phyloP scores from a whole-genome alignment of 2,113 vertebrate species.

The Dicentrarchus labrax region DNA sequence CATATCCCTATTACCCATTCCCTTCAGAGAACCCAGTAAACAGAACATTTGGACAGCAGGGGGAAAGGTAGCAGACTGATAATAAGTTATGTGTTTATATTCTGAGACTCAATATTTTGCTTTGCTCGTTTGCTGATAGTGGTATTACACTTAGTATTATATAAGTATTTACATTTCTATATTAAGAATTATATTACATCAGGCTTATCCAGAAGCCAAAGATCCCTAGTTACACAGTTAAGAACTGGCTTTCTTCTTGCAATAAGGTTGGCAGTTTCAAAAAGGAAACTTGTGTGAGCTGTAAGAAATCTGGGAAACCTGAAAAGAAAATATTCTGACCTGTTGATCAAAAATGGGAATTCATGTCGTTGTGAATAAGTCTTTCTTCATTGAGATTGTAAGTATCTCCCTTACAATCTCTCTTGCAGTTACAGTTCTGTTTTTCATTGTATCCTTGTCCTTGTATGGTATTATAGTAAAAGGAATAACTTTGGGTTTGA shows the following conservation, averaged over 20 bases:
- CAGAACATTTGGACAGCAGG: slow-evolving; percentile 34
- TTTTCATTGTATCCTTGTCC: too few relatives aligned
- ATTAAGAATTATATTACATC: not conserved
- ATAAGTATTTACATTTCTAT: not conserved
- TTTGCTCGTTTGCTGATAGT: slow-evolving; percentile 5
- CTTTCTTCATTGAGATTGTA: too few relatives aligned
- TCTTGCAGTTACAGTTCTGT: too few relatives aligned
- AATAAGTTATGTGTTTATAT: slow-evolving; percentile 21
- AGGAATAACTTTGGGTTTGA: not conserved
- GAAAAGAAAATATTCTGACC: not conserved
- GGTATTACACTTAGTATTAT: not conserved
- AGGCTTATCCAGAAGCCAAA: not conserved
- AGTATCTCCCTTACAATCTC: too few relatives aligned
- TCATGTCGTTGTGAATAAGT: too few relatives aligned
- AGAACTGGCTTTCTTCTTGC: not conserved
- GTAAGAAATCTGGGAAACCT: not conserved
- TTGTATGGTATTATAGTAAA: not conserved
- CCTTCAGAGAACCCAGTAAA: slow-evolving; percentile 32
- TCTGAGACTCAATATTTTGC: slow-evolving; percentile 27
- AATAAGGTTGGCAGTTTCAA: not conserved
- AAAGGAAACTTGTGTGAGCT: slow-evolving; percentile 8
- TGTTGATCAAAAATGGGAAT: not conserved
- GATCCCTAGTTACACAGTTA: not conserved
- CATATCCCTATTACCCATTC: slow-evolving; percentile 19
- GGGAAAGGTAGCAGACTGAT: slow-evolving; percentile 7